Base-by-base conservation (phyloP, 2,113 vertebrate species). In the Caloenas nicobarica region DNA sequence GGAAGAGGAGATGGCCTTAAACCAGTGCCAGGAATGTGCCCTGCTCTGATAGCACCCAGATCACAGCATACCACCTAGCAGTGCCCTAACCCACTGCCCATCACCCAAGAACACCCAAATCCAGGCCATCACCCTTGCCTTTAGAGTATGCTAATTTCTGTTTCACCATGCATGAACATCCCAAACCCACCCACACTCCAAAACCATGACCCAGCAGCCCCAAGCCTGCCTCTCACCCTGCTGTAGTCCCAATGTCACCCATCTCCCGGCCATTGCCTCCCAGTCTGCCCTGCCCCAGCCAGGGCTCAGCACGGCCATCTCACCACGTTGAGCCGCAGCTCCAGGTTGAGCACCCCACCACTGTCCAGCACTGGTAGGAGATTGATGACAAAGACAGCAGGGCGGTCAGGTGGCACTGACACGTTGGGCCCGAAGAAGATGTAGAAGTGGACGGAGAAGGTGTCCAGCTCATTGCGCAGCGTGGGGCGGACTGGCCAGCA, bases 381-480 rank as follows among this genome's bases (percentile, higher is more conserved):
- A 95, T 99, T 98, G 97, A 99, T 98, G 93, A 98, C 98, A 5
- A 99, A 99, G 96, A 99, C 98, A 0, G 99, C 99, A 0, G 99
- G 98, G 56, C 98, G 97, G 94, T 99, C 99, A 0, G 99, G 99
- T 0, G 99, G 99, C 44, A 99, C 97, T 0, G 99, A 98, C 83
- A 99, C 99, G 1, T 99, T 99, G 77, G 99, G 99, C 26, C 99
- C 99, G 0, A 99, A 99, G 97, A 99, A 99, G 96, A 99, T 99
- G 89, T 99, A 99, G 98, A 99, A 99, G 97, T 99, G 99, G 79
- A 99, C 99, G 0, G 99, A 99, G 98, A 99, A 99, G 86, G 99
- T 99, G 95, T 99, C 99, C 97, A 99, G 97, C 96, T 99, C 99
- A 1, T 99, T 99, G 87, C 99, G 98, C 90, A 99, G 98, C 0